Evolutionary conservation across 1,140 invertebrate genomes (phyloP).

Genomic region (Drosophila kanapiae): DNA sequence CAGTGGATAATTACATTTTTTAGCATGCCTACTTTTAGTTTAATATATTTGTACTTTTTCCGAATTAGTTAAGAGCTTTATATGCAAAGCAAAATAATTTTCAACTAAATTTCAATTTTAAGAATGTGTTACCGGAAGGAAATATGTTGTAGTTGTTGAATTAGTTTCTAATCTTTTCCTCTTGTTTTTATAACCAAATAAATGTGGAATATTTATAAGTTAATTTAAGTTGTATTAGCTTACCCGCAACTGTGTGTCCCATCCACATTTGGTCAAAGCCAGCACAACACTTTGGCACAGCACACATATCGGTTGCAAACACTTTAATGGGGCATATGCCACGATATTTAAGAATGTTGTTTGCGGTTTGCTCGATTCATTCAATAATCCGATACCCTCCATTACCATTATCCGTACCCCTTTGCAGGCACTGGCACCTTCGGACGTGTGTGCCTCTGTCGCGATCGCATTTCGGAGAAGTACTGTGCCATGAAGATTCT

Average conservation of each 20-base stretch:
- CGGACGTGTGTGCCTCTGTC: conserved; percentile 94
- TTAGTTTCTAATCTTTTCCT: too few relatives aligned
- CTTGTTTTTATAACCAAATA: neutral
- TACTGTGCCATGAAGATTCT: conserved; percentile 97
- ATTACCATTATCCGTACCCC: conserved; percentile 47
- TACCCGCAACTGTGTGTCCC: neutral
- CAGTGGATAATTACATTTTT: too few relatives aligned
- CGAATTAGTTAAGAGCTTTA: too few relatives aligned
- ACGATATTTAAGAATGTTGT: conserved; percentile 43
- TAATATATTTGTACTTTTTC: too few relatives aligned
- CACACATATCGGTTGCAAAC: conserved; percentile 63
- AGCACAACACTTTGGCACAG: conserved; percentile 41
- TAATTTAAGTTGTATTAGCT: neutral
- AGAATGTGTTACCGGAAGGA: too few relatives aligned
- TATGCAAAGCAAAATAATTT: too few relatives aligned
- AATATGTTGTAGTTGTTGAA: too few relatives aligned
- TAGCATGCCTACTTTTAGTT: too few relatives aligned
- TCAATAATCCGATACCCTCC: conserved; percentile 34
- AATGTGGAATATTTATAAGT: neutral
- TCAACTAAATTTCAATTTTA: too few relatives aligned
- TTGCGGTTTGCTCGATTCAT: conserved; percentile 43
- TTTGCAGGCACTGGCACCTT: conserved; percentile 97
- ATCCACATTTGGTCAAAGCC: conserved; percentile 4
- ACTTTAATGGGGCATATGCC: conserved; percentile 57
- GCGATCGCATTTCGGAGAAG: conserved; percentile 91